These are phyloP conservation scores for Capricornis sumatraensis DNA, from an alignment of 2,113 vertebrate genomes.

Conservation along the genomic window DNA sequence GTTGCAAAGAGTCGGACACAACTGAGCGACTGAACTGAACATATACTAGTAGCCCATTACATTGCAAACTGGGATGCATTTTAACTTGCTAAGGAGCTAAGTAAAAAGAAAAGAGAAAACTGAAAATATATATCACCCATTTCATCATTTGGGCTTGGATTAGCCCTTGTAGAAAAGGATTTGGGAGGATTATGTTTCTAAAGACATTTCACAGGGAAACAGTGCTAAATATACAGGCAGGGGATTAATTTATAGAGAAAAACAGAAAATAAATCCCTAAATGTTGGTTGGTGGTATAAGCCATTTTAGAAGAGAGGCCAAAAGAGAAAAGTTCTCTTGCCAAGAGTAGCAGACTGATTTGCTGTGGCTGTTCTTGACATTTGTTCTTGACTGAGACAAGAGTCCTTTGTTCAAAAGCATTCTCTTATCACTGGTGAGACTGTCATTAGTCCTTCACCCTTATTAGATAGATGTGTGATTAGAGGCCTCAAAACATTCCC, in stretches of 20 bases:
- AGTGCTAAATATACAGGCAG: not conserved
- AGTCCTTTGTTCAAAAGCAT: conserved; percentile 56
- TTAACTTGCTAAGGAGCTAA: not conserved
- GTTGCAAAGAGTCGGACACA: not conserved
- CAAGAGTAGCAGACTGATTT: not conserved
- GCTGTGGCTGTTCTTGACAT: not conserved
- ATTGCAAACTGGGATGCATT: not conserved
- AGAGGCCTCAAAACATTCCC: not conserved
- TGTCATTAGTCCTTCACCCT: conserved; percentile 16
- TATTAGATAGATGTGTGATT: not conserved
- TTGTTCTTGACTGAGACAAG: conserved; percentile 58
- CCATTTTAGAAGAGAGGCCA: not conserved
- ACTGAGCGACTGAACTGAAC: not conserved
- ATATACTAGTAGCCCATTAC: not conserved
- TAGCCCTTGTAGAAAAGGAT: conserved; percentile 16
- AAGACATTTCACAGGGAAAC: not conserved
- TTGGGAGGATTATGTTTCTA: conserved; percentile 2
- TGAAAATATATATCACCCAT: not conserved
- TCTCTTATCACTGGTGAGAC: conserved; percentile 26
- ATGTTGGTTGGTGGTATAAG: not conserved
- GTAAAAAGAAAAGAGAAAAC: not conserved
- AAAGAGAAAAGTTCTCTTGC: conserved; percentile 7
- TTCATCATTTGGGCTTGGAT: not conserved
- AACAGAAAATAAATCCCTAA: not conserved
- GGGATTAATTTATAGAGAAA: conserved; percentile 28